These are phyloP conservation scores for Clepsis dumicolana DNA, from an alignment of 2,888 invertebrate species.

Conservation along the genomic window DNA sequence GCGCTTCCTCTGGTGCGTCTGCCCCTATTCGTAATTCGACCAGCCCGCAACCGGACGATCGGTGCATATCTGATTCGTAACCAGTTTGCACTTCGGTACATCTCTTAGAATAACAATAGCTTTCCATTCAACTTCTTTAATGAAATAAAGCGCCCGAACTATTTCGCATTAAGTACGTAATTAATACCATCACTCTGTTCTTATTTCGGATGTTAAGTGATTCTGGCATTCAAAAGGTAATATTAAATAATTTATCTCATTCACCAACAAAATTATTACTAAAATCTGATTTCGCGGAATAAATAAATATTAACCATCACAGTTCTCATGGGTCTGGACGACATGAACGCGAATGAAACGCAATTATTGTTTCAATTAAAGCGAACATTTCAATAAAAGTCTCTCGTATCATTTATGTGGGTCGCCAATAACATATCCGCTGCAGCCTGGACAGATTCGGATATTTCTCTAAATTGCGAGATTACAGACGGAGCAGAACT, in stretches of 20 bases:
- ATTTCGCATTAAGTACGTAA: no score
- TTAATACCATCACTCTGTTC: no score
- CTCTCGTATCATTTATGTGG: not conserved
- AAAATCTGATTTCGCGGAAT: conserved; percentile 4
- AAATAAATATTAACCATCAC: not conserved
- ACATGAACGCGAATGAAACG: not conserved
- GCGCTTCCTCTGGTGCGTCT: not conserved
- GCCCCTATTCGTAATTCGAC: conserved; percentile 38
- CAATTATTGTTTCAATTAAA: conserved; percentile 14
- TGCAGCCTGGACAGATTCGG: not conserved
- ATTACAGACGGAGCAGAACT: conserved; percentile 20
- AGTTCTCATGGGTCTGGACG: not conserved
- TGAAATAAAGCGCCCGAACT: no score
- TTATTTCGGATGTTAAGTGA: not conserved
- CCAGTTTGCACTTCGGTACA: conserved; percentile 70
- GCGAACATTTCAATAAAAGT: conserved; percentile 1
- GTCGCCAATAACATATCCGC: not conserved
- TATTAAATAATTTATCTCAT: not conserved
- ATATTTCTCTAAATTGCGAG: conserved; percentile 29
- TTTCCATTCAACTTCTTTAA: not conserved
- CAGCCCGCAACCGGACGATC: conserved; percentile 78
- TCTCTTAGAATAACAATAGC: not conserved
- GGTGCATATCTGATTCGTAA: conserved; percentile 84
- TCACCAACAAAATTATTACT: not conserved
- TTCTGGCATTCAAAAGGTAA: not conserved